Base-by-base conservation (phyloP, 2,113 vertebrate species). In the Herpetotheres cachinnans region DNA sequence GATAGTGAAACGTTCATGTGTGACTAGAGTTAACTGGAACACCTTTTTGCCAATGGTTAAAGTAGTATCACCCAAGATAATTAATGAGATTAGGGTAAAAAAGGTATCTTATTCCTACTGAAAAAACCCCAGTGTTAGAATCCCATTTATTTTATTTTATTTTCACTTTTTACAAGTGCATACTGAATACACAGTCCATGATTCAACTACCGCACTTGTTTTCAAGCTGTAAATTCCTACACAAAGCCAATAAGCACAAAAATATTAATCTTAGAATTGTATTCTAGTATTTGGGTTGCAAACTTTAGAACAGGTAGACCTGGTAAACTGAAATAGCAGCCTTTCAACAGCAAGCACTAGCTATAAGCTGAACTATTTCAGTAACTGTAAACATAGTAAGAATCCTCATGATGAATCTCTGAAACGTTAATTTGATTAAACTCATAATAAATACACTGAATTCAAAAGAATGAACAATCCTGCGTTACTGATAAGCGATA, bases 301-400 rank as follows among this genome's bases (percentile, higher is more conserved):
- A 81, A 80, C 65, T 92, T 90, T 47, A 91, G 76, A 93, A 90
- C 50, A 44, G 82, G 96, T 90, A 90, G 90, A 88, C 42, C 55
- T 78, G 80, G 93, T 96, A 94, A 93, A 92, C 59, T 96, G 88
- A 96, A 95, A 94, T 94, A 95, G 86, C 82, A 84, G 13, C 88
- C 44, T 72, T 89, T 93, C 76, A 89, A 63, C 74, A 89, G 72
- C 67, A 78, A 86, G 69, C 76, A 86, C 69, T 47, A 40, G 36
- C 55, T 88, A 55, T 80, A 88, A 96, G 56, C 59, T 17, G 46
- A 92, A 86, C 67, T 90, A 62, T 89, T 96, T 90, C 73, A 46
- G 55, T 83, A 90, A 78, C 55, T 58, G 59, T 90, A 97, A 94
- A 94, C 59, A 62, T 71, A 90, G 92, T 93, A 82, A 92, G 93